Conservation (phyloP, 2,888 invertebrate genomes). For the Pristionchus arcanus region DNA sequence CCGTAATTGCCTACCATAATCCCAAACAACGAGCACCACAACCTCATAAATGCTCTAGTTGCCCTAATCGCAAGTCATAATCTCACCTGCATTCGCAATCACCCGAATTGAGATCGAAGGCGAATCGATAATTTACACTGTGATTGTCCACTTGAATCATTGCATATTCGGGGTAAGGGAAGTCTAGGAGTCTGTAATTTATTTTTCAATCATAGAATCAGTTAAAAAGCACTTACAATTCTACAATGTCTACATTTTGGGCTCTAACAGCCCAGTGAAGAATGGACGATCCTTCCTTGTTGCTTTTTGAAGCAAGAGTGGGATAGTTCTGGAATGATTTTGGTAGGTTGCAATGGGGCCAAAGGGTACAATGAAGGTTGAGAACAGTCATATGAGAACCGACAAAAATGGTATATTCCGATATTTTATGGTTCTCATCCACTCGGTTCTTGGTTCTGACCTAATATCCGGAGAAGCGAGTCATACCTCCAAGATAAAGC, state of each 20-base stretch:
- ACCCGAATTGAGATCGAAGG: slow-evolving; percentile 91
- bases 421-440: too few species aligned
- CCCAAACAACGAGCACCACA: neutral
- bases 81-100: slow-evolving; percentile 68
- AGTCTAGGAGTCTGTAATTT: slow-evolving; percentile 84
- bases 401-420: too few species aligned
- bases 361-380: too few species aligned
- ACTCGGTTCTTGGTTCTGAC: too few species aligned
- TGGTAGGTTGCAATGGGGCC: too few species aligned
- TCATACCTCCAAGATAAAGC: slow-evolving; percentile 85
- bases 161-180: slow-evolving; percentile 88
- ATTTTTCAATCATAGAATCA: slow-evolving; percentile 83
- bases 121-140: slow-evolving; percentile 87
- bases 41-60: neutral
- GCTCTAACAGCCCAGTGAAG: slow-evolving; percentile 76
- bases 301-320: slow-evolving; percentile 63
- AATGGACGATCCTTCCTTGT: slow-evolving; percentile 72
- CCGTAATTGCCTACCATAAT: too few species aligned
- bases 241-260: slow-evolving; percentile 69
- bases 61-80: neutral
- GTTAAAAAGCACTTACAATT: slow-evolving; percentile 65
- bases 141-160: slow-evolving; percentile 85
- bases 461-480: too few species aligned
- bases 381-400: too few species aligned
- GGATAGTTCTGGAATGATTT: slow-evolving; percentile 63